Conservation (phyloP, 2,113 vertebrate species). For the Microtus ochrogaster region DNA sequence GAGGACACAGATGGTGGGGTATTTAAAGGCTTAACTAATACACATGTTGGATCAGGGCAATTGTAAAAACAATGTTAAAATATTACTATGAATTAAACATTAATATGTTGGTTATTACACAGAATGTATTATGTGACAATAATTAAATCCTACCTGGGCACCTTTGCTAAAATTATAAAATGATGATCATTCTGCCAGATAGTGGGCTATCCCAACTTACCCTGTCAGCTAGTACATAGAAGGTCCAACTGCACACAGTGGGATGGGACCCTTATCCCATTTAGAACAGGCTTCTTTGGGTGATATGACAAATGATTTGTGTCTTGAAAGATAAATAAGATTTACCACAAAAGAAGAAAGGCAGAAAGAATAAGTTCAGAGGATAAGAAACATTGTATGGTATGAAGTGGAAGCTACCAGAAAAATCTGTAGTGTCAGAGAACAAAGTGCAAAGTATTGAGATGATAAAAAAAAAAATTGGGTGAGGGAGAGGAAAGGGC, state of each 20-base stretch:
- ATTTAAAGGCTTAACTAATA: background rate
- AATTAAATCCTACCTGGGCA: background rate
- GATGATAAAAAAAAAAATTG: background rate
- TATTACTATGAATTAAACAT: background rate
- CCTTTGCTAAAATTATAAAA: background rate
- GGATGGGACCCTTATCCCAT: background rate
- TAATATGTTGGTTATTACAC: background rate
- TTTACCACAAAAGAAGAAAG: background rate
- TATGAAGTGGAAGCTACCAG: background rate
- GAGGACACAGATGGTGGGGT: background rate
- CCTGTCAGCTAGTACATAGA: background rate
- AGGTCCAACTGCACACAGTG: background rate
- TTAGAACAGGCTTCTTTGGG: background rate
- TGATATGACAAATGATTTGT: background rate
- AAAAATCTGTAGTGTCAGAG: background rate
- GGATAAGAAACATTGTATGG: background rate
- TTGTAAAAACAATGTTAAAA: background rate
- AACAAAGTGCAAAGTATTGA: background rate
- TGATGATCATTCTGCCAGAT: background rate
- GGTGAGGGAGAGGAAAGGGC: background rate
- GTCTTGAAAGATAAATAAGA: background rate
- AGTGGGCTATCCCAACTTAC: background rate
- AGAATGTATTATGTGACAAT: background rate
- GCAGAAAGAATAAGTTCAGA: background rate
- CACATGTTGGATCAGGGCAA: background rate